phyloP scores from a whole-genome alignment of 2,888 invertebrate genomes.

The Mythimna loreyi region DNA sequence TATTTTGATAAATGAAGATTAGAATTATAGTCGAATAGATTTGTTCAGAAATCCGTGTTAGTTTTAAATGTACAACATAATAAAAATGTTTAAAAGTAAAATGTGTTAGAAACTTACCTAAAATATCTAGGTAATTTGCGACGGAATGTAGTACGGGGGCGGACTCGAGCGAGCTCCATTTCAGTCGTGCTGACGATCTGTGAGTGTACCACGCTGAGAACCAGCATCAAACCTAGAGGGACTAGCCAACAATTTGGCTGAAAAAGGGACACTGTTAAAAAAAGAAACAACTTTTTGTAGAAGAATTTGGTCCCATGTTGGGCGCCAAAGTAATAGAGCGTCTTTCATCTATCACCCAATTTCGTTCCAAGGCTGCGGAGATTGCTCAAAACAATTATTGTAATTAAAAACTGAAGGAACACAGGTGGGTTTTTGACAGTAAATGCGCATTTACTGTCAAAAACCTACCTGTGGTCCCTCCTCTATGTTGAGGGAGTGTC shows the following conservation, averaged over 20 bases:
- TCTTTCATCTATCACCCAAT: too few relatives aligned
- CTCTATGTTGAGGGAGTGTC: too few relatives aligned
- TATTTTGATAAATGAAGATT: background rate
- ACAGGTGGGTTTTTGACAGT: too few relatives aligned
- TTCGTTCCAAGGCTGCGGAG: too few relatives aligned
- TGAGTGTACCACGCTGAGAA: constrained; percentile 87
- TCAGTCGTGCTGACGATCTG: constrained; percentile 89
- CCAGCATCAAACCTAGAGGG: constrained; percentile 85
- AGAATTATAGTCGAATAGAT: background rate
- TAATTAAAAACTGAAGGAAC: too few relatives aligned
- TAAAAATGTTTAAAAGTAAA: background rate
- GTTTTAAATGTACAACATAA: background rate
- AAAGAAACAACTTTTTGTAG: background rate
- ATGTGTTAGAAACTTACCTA: constrained; percentile 68
- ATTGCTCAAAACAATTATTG: too few relatives aligned
- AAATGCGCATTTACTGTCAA: too few relatives aligned
- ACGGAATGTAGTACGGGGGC: constrained; percentile 81
- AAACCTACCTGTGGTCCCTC: too few relatives aligned
- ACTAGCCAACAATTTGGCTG: constrained; percentile 87
- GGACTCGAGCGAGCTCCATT: constrained; percentile 85
- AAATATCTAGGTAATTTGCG: constrained; percentile 85
- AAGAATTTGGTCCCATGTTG: constrained; percentile 3
- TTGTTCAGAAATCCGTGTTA: constrained; percentile 2
- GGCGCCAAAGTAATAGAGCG: constrained; percentile 18
- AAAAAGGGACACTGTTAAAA: constrained; percentile 40